Evolutionary conservation across 1,140 invertebrate genomes (phyloP).

Genomic region (Diprion similis): DNA sequence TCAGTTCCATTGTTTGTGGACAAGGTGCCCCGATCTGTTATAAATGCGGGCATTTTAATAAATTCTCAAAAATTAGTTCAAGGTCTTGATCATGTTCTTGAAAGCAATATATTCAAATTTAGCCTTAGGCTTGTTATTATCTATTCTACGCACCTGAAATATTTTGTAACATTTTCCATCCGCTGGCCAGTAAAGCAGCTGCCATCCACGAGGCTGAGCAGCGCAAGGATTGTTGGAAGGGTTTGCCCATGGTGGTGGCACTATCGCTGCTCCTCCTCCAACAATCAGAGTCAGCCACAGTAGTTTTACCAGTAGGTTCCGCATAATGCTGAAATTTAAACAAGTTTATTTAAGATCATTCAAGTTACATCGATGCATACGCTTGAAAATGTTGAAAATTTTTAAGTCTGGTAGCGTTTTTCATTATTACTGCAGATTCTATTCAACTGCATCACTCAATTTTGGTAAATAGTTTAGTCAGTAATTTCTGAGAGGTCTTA

Average conservation of each 20-base stretch:
- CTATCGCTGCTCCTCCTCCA: slow-evolving; percentile 63
- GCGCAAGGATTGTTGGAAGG: slow-evolving; percentile 82
- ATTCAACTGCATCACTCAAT: too few species aligned
- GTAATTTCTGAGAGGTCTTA: too few species aligned
- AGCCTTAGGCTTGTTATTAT: background rate
- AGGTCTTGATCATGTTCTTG: background rate
- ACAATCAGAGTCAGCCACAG: slow-evolving; percentile 38
- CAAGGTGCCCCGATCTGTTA: slow-evolving; percentile 77
- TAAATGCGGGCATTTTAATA: background rate
- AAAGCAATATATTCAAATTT: background rate
- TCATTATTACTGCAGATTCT: too few species aligned
- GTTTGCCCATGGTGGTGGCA: slow-evolving; percentile 85
- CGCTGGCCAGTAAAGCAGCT: slow-evolving; percentile 81
- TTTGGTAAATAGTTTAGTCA: too few species aligned
- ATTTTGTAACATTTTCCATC: slow-evolving; percentile 87
- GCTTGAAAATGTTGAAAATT: too few species aligned
- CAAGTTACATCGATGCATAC: too few species aligned
- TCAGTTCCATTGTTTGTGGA: slow-evolving; percentile 82
- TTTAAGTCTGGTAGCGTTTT: too few species aligned
- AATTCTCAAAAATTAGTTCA: background rate
- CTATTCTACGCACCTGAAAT: slow-evolving; percentile 68
- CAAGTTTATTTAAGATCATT: too few species aligned
- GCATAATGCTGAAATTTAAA: slow-evolving; percentile 42
- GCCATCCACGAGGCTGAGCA: slow-evolving; percentile 78
- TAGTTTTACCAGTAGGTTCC: slow-evolving; percentile 31